A percentile compares a stretch with the other conserved stretches of the same genome.
Conservation (phyloP, 2,888 invertebrate species). For the Drosophila paranaensis region DNA sequence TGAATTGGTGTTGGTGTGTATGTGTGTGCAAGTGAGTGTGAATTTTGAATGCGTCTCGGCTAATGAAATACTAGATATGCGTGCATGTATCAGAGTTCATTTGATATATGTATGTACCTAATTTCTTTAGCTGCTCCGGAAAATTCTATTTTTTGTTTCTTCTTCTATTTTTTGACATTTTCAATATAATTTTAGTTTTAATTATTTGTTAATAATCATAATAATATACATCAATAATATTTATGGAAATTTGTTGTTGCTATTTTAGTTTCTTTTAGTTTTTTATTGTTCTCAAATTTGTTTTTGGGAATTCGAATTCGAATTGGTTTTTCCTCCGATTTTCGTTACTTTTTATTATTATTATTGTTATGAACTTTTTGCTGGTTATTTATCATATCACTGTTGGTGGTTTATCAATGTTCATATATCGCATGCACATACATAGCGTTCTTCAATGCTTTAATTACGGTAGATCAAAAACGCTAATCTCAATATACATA, state of each 20-base stretch:
- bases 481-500: slow-evolving; percentile 71
- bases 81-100: slow-evolving; percentile 25
- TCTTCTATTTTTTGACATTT: slow-evolving; percentile 1
- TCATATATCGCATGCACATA: slow-evolving; percentile 45
- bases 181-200: slow-evolving; percentile 29
- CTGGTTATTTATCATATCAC: slow-evolving; percentile 71
- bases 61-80: slow-evolving; percentile 36
- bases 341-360: slow-evolving; percentile 8
- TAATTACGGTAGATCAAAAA: slow-evolving; percentile 58
- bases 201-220: slow-evolving; percentile 13
- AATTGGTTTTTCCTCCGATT: slow-evolving; percentile 5
- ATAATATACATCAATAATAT: slow-evolving; percentile 53
- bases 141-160: slow-evolving; percentile 10
- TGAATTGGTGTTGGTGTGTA: neutral
- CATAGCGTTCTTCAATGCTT: slow-evolving; percentile 18
- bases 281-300: slow-evolving; percentile 19
- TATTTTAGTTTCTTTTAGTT: slow-evolving; percentile 16
- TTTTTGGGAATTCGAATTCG: slow-evolving; percentile 16
- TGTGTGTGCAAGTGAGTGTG: slow-evolving; percentile 6
- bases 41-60: slow-evolving; percentile 1
- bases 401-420: slow-evolving; percentile 79
- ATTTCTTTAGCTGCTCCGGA: slow-evolving; percentile 23
- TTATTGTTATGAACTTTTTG: slow-evolving; percentile 41
- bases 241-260: slow-evolving; percentile 40
- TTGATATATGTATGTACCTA: slow-evolving; percentile 40